phyloP scores from a whole-genome alignment of 2,888 invertebrate species.

The Papilio elwesi region DNA sequence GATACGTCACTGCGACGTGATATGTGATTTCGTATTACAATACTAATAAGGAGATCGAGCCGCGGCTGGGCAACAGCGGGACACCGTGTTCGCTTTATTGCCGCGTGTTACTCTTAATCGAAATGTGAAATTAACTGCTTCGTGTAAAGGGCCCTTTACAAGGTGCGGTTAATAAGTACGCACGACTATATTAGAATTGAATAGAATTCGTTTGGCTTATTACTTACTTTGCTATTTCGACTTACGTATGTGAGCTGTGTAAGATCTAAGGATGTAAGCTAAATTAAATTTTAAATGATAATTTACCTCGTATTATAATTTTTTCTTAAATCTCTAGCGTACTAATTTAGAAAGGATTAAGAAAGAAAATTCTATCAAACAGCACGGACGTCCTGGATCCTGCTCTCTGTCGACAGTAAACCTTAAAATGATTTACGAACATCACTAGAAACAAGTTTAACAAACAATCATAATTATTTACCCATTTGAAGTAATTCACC shows the following conservation, averaged over 20 bases:
- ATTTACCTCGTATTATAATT: no score
- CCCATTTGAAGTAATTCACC: no score
- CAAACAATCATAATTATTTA: no score
- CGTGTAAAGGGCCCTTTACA: conserved; percentile 46
- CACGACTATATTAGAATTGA: neutral
- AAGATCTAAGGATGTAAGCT: neutral
- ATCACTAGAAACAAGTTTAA: no score
- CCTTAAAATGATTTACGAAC: no score
- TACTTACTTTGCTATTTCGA: neutral
- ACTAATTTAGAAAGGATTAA: no score
- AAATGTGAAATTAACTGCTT: conserved; percentile 56
- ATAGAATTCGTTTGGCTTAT: neutral
- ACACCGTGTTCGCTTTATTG: conserved; percentile 58
- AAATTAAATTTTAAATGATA: no score
- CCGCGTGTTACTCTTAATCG: conserved; percentile 66
- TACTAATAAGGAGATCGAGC: conserved; percentile 52
- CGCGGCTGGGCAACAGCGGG: conserved; percentile 58
- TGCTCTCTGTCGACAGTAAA: no score
- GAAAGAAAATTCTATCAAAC: no score
- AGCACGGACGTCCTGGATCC: no score
- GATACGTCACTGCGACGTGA: conserved; percentile 52
- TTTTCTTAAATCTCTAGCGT: no score
- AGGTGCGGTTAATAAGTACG: neutral
- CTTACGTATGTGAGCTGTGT: no score
- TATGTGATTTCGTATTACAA: conserved; percentile 59